Percentiles rank a stretch among this genome's conserved stretches.
Conservation (phyloP, 2,797 vertebrate species). For the Pipistrellus pygmaeus region DNA sequence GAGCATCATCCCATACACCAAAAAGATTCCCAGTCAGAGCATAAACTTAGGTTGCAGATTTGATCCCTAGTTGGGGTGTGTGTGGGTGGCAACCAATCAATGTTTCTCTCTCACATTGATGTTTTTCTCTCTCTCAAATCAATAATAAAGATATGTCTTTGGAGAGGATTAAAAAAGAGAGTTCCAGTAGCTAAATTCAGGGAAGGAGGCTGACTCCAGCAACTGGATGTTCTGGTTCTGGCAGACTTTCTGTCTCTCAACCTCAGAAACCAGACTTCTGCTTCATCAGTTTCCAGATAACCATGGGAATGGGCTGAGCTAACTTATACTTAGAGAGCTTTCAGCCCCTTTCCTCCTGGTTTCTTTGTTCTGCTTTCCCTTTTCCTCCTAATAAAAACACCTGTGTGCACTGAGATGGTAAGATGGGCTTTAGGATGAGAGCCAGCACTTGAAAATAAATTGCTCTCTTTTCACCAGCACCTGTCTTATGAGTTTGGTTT, state of each 20-base stretch:
- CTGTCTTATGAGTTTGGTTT: background rate
- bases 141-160: background rate
- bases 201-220: background rate
- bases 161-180: background rate
- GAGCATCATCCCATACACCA: background rate
- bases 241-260: background rate
- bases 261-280: background rate
- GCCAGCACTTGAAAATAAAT: background rate
- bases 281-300: background rate
- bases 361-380: background rate
- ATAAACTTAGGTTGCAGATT: background rate
- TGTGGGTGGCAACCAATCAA: no score
- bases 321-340: background rate
- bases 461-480: background rate
- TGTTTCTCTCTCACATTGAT: background rate
- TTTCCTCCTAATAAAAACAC: background rate
- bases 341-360: background rate
- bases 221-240: background rate
- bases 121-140: background rate
- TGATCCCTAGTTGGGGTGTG: background rate
- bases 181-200: background rate
- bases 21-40: background rate
- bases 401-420: background rate
- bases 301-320: background rate
- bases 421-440: background rate